Conservation (phyloP, 2,888 invertebrate species). For the Margaritifera margaritifera region DNA sequence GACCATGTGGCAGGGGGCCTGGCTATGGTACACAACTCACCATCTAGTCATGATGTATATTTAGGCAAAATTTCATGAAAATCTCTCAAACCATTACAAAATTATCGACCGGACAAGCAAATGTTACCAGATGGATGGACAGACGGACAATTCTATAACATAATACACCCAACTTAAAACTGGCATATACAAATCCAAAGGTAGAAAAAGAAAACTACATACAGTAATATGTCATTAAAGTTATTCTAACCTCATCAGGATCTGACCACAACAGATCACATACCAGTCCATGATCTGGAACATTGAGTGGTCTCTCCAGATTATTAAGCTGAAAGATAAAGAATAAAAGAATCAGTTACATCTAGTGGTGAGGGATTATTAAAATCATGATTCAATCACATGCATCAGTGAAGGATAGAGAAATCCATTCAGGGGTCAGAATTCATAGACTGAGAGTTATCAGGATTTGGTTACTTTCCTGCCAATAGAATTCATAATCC, state of each 20-base stretch:
- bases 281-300: constrained; percentile 73
- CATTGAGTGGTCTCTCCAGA: constrained; percentile 69
- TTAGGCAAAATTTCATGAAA: too few species aligned
- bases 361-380: neutral
- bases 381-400: neutral
- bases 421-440: neutral
- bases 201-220: neutral
- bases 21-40: too few species aligned
- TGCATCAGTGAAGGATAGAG: neutral
- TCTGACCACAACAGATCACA: constrained; percentile 73
- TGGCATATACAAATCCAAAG: neutral
- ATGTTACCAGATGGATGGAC: too few species aligned
- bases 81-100: too few species aligned
- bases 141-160: too few species aligned
- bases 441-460: too few species aligned
- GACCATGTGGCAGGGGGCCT: too few species aligned
- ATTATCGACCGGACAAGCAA: too few species aligned
- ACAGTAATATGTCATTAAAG: neutral
- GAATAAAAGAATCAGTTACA: neutral
- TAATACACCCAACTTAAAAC: too few species aligned
- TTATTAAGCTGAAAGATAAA: constrained; percentile 55
- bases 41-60: too few species aligned
- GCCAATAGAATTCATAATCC: too few species aligned
- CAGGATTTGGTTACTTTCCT: too few species aligned
- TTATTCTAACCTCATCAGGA: constrained; percentile 68